Base-by-base conservation (phyloP, 1,140 invertebrate species). In the Phortica variegata region DNA sequence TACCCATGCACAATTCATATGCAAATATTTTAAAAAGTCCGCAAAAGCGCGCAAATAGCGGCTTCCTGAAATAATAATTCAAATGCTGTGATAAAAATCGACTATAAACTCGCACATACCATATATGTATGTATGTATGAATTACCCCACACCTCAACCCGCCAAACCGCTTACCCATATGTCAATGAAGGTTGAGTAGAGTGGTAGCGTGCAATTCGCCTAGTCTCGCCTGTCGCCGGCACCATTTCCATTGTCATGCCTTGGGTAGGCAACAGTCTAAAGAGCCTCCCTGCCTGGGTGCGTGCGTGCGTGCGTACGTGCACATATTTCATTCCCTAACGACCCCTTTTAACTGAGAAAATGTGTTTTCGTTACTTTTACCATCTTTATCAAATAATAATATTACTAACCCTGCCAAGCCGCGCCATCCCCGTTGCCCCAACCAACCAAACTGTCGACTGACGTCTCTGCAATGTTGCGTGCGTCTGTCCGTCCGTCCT, bases 321-420 rank as follows among this genome's bases (percentile, higher is more conserved):
- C 68, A 63, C 68, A 72, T 72, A 72, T 72, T 72, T 72, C 63
- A 72, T 72, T 68, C 63, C 61, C 68, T 72, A 72, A 72, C 68
- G 68, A 72, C 68, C 68, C 68, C 68, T 72, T 72, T 72, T 72
- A 72, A 72, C 68, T 68, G 63, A 72, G 59, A 72, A 72, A 72
- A 72, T 72, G 68, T 72, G 68, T 72, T 72, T 72, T 72, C 68
- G 68, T 72, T 72, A 72, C 68, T 72, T 72, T 72, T 72, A 72
- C 68, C 68, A 72, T 72, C 68, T 72, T 72, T 72, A 72, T 72
- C 68, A 72, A 72, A 72, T 72, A 72, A 72, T 72, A 72, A 72
- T 72, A 72, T 71, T 72, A 72, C 68, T 43, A n/a, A n/a, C 33
- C 19, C 43, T 43, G 43, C 43, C 43, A 20, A 17, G 58, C 59